Percentiles rank a stretch among this genome's conserved stretches.
Evolutionary conservation across 2,888 invertebrate species (phyloP).

Genomic region (Lasioglossum morio): DNA sequence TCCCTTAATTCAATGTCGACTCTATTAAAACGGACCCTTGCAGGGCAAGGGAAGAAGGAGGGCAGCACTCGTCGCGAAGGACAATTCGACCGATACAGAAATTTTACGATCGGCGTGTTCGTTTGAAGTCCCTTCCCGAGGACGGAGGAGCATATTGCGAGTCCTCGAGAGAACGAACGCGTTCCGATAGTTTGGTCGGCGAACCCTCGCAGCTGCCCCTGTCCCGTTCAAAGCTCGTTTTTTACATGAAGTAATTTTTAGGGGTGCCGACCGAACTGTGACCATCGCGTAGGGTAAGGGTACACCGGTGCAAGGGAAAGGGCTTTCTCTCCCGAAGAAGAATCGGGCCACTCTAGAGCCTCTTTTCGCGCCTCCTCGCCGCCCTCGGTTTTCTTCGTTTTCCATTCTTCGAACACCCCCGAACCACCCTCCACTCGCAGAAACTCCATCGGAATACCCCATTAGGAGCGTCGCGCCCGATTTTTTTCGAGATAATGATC

Average conservation of each 20-base stretch:
- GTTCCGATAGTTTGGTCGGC: conserved; percentile 17
- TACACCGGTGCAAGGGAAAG: conserved; percentile 13
- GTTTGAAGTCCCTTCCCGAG: conserved; percentile 40
- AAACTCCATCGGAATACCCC: conserved; percentile 59
- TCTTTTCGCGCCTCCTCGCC: conserved; percentile 52
- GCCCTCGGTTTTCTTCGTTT: neutral
- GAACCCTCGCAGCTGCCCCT: conserved; percentile 41
- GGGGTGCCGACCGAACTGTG: conserved; percentile 72
- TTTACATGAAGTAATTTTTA: conserved; percentile 70
- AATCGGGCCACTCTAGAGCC: conserved; percentile 50
- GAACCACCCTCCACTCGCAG: conserved; percentile 14
- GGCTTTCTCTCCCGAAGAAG: conserved; percentile 51
- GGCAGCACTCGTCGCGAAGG: neutral
- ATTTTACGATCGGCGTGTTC: conserved; percentile 31
- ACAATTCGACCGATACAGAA: conserved; percentile 5
- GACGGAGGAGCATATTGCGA: conserved; percentile 5
- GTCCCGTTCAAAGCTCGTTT: conserved; percentile 65
- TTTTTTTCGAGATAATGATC: conserved; percentile 63
- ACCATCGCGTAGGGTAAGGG: conserved; percentile 49
- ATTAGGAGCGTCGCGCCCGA: conserved; percentile 50
- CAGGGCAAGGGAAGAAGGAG: neutral
- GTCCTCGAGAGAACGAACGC: conserved; percentile 25
- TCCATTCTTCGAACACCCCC: conserved; percentile 19
- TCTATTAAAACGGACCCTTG: neutral
- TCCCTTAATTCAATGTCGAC: neutral